Percentiles rank a stretch among this genome's conserved stretches.
Evolutionary conservation across 2,797 vertebrate genomes (phyloP).

Genomic region (Pteropus rufus): DNA sequence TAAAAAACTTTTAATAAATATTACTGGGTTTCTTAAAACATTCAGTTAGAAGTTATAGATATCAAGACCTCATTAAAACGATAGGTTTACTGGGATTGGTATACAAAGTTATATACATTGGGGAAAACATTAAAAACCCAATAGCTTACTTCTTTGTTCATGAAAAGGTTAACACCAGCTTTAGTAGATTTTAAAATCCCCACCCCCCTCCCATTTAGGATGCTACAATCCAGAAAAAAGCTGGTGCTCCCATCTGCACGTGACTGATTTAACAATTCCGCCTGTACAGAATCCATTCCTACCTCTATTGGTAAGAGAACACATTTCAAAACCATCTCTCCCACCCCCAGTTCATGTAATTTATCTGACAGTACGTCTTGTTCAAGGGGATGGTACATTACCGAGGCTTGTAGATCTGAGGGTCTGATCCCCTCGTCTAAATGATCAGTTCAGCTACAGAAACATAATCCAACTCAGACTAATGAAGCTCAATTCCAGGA

Average conservation of each 20-base stretch:
- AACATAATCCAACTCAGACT: not conserved
- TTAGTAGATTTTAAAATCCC: not conserved
- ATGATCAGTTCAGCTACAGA: not conserved
- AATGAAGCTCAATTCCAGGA: not conserved
- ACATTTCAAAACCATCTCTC: not conserved
- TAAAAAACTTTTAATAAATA: not conserved
- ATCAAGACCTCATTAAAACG: not conserved
- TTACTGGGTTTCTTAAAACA: not conserved
- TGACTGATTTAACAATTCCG: not conserved
- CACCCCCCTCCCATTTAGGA: not conserved
- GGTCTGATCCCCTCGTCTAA: not conserved
- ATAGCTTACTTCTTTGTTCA: not conserved
- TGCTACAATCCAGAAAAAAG: not conserved
- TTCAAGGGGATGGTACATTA: not conserved
- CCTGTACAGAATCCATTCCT: not conserved
- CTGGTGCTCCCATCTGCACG: not conserved
- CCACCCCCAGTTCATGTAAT: not conserved
- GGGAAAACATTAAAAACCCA: not conserved
- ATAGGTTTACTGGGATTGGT: not conserved
- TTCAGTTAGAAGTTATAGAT: not conserved
- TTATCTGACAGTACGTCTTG: not conserved
- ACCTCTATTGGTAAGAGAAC: not conserved
- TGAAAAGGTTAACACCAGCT: not conserved
- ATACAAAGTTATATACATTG: not conserved
- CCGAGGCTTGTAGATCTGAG: not conserved